These are phyloP conservation scores for Spilogale gracilis DNA, from an alignment of 2,113 vertebrate genomes.

Conservation along the genomic window DNA sequence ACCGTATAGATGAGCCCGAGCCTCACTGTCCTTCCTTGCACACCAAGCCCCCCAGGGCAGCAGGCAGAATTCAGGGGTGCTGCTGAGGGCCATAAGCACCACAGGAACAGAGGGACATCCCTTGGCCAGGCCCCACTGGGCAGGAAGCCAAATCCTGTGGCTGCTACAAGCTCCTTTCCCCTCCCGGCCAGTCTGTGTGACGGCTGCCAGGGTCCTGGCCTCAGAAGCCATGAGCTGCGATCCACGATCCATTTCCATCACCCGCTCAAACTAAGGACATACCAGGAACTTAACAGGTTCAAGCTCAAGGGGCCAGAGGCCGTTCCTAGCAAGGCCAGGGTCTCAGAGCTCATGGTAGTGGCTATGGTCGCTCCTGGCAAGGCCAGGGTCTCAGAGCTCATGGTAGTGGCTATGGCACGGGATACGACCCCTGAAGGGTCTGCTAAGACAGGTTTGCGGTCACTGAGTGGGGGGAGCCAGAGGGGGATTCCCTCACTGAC, in stretches of 20 bases:
- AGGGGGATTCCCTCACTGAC: not conserved
- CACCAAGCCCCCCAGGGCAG: not conserved
- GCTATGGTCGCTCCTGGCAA: not conserved
- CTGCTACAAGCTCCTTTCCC: not conserved
- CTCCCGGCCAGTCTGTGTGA: not conserved
- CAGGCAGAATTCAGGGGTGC: not conserved
- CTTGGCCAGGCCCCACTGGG: not conserved
- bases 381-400: not conserved
- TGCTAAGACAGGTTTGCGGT: not conserved
- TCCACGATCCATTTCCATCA: not conserved
- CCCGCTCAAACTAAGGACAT: not conserved
- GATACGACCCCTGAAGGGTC: not conserved
- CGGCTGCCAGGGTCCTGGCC: not conserved
- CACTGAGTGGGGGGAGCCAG: not conserved
- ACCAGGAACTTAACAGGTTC: not conserved
- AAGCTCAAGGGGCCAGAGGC: not conserved
- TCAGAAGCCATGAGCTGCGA: not conserved
- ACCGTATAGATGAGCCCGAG: rapidly evolving
- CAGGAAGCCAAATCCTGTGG: not conserved
- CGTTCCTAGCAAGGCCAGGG: not conserved
- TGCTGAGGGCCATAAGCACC: not conserved
- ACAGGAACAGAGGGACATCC: not conserved
- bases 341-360: not conserved
- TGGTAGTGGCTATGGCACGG: too few relatives aligned
- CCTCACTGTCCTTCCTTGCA: not conserved